Percentiles rank a stretch among this genome's conserved stretches.
Evolutionary conservation across 2,888 invertebrate species (phyloP).

Genomic region (Nephrotoma appendiculata): DNA sequence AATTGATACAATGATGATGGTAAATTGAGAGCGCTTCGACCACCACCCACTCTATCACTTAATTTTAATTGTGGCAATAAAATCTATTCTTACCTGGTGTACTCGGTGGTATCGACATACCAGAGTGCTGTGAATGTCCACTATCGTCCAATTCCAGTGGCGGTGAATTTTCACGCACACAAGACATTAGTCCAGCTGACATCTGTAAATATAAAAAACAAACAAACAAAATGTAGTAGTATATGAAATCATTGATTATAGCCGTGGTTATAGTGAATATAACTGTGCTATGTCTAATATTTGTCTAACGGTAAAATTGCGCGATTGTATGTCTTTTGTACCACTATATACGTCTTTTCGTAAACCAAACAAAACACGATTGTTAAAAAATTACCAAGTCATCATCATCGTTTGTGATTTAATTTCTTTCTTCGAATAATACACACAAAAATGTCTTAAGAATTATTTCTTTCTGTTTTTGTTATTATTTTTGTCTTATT

Average conservation of each 20-base stretch:
- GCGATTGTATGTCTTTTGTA: background rate
- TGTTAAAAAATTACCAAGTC: background rate
- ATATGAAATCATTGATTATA: background rate
- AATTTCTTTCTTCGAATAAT: background rate
- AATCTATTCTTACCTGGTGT: conserved; percentile 8
- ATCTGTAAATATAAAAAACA: conserved; percentile 21
- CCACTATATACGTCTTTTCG: background rate
- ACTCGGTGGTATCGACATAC: conserved; percentile 7
- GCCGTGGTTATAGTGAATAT: background rate
- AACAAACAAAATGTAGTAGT: conserved; percentile 4
- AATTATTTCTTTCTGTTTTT: background rate
- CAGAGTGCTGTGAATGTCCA: conserved; percentile 7
- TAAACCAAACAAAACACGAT: background rate
- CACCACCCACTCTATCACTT: no score
- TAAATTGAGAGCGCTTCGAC: no score
- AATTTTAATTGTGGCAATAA: background rate
- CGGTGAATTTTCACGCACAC: conserved; percentile 32
- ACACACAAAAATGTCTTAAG: background rate
- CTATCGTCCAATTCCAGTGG: conserved; percentile 26
- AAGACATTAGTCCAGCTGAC: conserved; percentile 32
- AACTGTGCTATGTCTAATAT: background rate
- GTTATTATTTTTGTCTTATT: no score
- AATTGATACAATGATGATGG: no score
- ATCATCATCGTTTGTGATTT: background rate
- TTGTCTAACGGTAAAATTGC: background rate